Percentiles rank a stretch among this genome's conserved stretches.
phyloP scores from a whole-genome alignment of 2,113 vertebrate species.

The Lagopus leucura region DNA sequence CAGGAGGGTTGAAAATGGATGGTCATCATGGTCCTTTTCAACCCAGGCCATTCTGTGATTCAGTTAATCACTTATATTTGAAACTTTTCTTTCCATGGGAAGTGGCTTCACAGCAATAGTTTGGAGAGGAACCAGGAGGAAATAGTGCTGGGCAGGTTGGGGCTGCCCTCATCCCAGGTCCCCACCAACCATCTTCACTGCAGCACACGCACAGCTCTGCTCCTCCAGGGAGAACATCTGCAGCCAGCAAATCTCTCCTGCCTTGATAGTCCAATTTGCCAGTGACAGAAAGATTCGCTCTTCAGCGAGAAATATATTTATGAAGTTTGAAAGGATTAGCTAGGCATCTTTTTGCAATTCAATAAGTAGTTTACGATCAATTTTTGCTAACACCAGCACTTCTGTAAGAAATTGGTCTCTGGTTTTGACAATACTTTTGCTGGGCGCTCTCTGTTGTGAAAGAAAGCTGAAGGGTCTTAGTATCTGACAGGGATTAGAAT shows the following conservation, averaged over 20 bases:
- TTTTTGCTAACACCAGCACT: neutral
- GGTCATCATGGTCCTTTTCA: too few species aligned
- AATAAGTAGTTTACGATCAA: neutral
- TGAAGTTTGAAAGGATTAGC: neutral
- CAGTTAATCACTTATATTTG: neutral
- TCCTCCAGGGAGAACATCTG: neutral
- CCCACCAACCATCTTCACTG: accelerated
- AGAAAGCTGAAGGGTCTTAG: neutral
- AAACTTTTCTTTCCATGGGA: neutral
- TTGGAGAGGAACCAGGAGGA: neutral
- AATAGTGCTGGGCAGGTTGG: accelerated
- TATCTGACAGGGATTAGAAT: neutral
- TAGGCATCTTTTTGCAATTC: neutral
- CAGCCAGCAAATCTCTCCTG: neutral
- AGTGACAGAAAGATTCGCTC: neutral
- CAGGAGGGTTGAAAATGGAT: too few species aligned
- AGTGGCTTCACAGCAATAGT: neutral
- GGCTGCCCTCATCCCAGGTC: neutral
- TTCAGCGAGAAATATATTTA: neutral
- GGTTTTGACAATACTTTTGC: neutral
- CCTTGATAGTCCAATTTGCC: neutral
- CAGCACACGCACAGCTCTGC: accelerated
- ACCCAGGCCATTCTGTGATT: too few species aligned
- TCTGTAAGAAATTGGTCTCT: neutral
- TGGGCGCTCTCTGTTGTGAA: neutral